Conservation (phyloP, 2,113 vertebrate genomes). For the Pelodiscus sinensis region DNA sequence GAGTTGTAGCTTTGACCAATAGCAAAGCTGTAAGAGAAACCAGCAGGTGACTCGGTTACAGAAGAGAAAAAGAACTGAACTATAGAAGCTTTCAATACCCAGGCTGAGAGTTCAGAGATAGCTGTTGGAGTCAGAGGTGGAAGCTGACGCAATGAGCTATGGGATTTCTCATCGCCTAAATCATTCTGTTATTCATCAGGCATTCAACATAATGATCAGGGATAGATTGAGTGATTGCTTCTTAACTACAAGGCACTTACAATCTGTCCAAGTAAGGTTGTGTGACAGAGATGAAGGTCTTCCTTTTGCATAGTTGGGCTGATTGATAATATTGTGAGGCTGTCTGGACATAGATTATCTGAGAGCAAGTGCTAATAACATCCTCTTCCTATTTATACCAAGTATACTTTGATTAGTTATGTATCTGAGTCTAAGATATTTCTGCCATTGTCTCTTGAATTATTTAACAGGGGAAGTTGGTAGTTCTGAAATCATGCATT, state of each 20-base stretch:
- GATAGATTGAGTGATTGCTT: slow-evolving; percentile 36
- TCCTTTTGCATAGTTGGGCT: slow-evolving; percentile 12
- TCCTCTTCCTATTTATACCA: slow-evolving; percentile 7
- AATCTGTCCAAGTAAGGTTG: slow-evolving; percentile 22
- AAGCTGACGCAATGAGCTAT: slow-evolving; percentile 11
- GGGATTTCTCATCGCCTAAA: not conserved
- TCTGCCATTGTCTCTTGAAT: not conserved
- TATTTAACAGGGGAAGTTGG: not conserved
- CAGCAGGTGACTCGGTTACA: not conserved
- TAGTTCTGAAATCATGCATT: not conserved
- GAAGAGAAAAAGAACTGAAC: not conserved
- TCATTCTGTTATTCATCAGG: slow-evolving; percentile 14
- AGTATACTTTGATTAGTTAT: slow-evolving; percentile 20
- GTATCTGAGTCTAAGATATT: not conserved
- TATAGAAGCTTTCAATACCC: not conserved
- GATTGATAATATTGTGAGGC: slow-evolving; percentile 42
- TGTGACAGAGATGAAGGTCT: slow-evolving; percentile 43
- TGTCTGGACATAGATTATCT: not conserved
- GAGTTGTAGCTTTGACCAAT: not conserved
- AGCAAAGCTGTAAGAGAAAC: not conserved
- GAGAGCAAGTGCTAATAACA: slow-evolving; percentile 1
- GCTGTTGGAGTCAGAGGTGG: not conserved
- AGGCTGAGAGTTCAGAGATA: slow-evolving; percentile 6
- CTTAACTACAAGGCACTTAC: slow-evolving; percentile 45
- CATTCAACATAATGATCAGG: slow-evolving; percentile 51